These are phyloP conservation scores for Bedellia somnulentella DNA, from an alignment of 2,888 invertebrate genomes.

Conservation along the genomic window DNA sequence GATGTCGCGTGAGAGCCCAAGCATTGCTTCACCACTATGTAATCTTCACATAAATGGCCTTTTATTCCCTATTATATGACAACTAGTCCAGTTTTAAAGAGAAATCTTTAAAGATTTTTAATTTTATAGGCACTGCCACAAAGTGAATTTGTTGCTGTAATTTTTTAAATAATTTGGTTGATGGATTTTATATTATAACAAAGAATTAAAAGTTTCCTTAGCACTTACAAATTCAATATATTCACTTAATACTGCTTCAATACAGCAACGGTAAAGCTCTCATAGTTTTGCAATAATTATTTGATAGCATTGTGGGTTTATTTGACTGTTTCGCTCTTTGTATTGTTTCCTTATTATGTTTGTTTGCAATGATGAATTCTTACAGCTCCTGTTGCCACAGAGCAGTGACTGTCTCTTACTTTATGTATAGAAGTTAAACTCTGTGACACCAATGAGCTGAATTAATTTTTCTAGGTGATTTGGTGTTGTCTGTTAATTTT, in stretches of 20 bases:
- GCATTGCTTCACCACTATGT: constrained; percentile 31
- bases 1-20: constrained; percentile 39
- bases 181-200: background rate
- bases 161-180: background rate
- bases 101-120: constrained; percentile 10
- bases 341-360: background rate
- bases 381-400: no score
- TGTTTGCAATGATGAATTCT: background rate
- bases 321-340: background rate
- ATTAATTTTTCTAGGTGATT: constrained; percentile 17
- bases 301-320: background rate
- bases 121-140: constrained; percentile 20
- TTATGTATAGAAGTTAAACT: background rate
- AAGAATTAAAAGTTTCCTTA: background rate
- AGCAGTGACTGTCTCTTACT: background rate
- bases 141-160: constrained; percentile 10
- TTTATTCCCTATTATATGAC: constrained; percentile 25
- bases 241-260: constrained; percentile 1
- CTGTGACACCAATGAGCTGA: constrained; percentile 18
- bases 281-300: constrained; percentile 15
- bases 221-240: background rate
- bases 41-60: constrained; percentile 20
- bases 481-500: constrained; percentile 19
- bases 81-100: constrained; percentile 34
- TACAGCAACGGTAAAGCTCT: background rate